Conservation (phyloP, 2,888 invertebrate genomes). For the Oxyteleia sp. region DNA sequence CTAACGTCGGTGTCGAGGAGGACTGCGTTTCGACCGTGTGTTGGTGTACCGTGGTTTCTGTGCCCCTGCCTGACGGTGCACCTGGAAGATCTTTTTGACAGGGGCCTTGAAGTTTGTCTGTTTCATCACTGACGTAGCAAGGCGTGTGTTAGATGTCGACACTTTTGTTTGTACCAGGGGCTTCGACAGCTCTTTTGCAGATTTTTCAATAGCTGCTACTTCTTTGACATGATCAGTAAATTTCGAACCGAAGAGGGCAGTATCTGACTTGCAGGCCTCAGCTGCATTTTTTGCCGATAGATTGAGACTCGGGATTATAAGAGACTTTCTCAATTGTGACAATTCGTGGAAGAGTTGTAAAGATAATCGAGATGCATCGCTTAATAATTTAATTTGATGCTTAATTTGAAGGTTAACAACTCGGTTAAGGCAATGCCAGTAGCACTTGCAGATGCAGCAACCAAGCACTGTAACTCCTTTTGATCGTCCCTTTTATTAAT, state of each 20-base stretch:
- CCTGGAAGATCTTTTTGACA: not conserved
- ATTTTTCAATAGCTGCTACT: not conserved
- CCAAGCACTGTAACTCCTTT: not conserved
- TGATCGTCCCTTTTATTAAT: constrained; percentile 4
- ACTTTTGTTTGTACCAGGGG: not conserved
- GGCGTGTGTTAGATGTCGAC: not conserved
- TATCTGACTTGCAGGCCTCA: constrained; percentile 3
- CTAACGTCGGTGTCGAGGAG: not conserved
- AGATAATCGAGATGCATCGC: constrained; percentile 1
- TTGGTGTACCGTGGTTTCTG: constrained; percentile 1
- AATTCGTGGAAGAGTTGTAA: not conserved
- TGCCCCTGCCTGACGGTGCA: constrained; percentile 5
- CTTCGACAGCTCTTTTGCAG: not conserved
- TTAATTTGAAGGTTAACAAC: not conserved
- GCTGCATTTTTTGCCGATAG: constrained; percentile 1
- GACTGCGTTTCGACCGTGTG: not conserved
- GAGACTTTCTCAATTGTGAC: not conserved
- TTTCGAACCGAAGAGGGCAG: not conserved
- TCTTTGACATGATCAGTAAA: constrained; percentile 2
- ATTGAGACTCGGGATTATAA: constrained; percentile 3
- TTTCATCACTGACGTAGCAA: not conserved
- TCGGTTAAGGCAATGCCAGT: constrained; percentile 4
- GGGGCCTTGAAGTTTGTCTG: constrained; percentile 15
- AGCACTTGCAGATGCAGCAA: not conserved
- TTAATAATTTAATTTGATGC: not conserved